Conservation (phyloP, 2,113 vertebrate species). For the Perognathus longimembris region DNA sequence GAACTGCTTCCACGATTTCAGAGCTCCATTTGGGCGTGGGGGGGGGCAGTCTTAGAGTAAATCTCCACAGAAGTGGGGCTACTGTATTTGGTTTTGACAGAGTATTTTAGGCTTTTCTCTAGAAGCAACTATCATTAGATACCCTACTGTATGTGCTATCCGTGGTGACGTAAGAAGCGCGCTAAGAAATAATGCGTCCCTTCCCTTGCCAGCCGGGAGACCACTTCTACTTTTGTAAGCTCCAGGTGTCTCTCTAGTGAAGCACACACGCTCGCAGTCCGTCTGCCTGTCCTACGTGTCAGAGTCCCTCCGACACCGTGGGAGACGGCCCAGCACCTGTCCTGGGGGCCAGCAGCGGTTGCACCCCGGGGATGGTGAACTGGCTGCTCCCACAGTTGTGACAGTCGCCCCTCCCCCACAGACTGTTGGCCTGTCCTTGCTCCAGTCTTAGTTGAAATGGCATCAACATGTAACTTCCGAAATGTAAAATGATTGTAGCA, state of each 20-base stretch:
- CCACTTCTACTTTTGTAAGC: neutral
- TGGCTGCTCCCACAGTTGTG: neutral
- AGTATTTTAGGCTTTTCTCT: neutral
- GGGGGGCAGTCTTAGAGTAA: neutral
- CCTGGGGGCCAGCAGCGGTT: neutral
- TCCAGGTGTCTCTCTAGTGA: too few species aligned
- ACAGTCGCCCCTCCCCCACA: too few species aligned
- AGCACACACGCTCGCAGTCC: neutral
- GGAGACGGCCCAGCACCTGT: neutral
- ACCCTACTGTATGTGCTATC: neutral
- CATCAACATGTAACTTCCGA: neutral
- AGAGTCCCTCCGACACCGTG: neutral
- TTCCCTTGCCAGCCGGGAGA: neutral
- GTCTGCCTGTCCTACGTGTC: neutral
- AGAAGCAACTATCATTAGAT: neutral
- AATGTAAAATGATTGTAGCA: neutral
- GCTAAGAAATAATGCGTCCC: neutral
- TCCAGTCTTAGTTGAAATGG: neutral
- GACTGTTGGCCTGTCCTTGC: neutral
- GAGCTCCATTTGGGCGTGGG: too few species aligned
- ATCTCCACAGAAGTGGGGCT: too few species aligned
- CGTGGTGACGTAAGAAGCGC: neutral
- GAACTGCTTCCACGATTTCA: neutral
- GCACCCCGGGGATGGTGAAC: neutral
- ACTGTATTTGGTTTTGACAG: neutral